A percentile compares a stretch with the other conserved stretches of the same genome.
Evolutionary conservation across 2,113 vertebrate species (phyloP).

Genomic region (Cepphus grylle): DNA sequence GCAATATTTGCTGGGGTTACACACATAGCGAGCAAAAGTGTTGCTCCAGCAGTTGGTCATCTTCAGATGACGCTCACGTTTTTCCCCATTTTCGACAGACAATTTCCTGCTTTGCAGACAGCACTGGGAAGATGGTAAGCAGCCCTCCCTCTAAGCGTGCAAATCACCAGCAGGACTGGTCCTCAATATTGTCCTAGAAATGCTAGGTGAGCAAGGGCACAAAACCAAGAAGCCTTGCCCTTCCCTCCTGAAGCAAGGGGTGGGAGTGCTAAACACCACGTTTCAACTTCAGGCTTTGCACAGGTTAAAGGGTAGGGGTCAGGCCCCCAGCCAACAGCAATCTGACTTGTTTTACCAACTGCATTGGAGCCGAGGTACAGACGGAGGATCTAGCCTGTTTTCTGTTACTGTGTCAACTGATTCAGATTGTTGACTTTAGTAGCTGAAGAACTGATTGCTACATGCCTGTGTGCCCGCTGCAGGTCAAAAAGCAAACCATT

Average conservation of each 20-base stretch:
- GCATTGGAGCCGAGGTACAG: neutral
- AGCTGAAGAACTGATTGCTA: neutral
- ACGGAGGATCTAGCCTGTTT: neutral
- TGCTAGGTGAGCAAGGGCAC: neutral
- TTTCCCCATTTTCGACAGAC: neutral
- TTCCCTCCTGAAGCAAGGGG: neutral
- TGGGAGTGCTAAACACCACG: neutral
- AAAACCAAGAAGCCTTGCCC: neutral
- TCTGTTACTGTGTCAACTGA: neutral
- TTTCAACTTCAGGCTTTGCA: neutral
- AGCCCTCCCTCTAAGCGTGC: neutral
- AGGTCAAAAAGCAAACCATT: neutral
- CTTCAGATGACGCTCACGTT: neutral
- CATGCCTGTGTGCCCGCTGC: neutral
- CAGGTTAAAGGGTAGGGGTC: neutral
- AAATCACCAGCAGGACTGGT: neutral
- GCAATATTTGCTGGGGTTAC: neutral
- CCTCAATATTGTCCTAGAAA: neutral
- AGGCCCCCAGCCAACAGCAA: accelerated
- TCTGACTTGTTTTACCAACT: neutral
- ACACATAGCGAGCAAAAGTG: neutral
- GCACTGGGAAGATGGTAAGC: neutral
- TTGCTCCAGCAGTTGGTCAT: neutral
- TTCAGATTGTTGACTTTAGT: neutral
- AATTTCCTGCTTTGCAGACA: neutral